Evolutionary conservation across 2,888 invertebrate genomes (phyloP), one percentile per base, ranked within the genome.

Genomic region (Apamea crenata): DNA sequence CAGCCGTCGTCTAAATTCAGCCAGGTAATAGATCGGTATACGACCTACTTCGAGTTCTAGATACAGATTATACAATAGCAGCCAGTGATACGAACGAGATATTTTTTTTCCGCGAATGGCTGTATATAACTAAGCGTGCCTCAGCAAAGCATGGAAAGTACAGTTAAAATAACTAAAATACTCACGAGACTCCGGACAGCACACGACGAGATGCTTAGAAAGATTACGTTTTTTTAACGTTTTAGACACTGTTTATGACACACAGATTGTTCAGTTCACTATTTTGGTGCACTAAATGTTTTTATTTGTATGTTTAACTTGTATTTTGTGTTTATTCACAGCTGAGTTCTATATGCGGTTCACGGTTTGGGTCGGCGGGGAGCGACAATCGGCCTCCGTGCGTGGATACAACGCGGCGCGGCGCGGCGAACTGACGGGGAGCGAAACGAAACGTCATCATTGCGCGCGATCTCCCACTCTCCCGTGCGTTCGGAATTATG

Each of bases 111-210:
- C 94, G 96, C 95, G 93, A 96, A 95, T 93, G 92, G 90, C 87
- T 87, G 85, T 89, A 88, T 91, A 88, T 91, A n/a, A n/a, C 89
- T 92, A 92, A 92, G 91, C 93, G 92, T 92, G 92, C 90, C 92
- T 91, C 90, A 80, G 90, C 92, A 92, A 92, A 93, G 92, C 93
- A 94, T 94, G 93, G 93, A 94, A 95, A 94, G 95, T 95, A 96
- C 96, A 95, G 96, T 96, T 96, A 96, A 94, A 93, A 94, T 94
- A 94, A 93, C 93, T 94, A 93, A 91, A 93, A 94, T 95, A 96
- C 96, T 96, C 94, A 96, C 96, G 93, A 93, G 90, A 90, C 89
- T 89, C 90, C 85, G 88, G 91, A 92, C 92, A 93, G 92, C 91
- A 80, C 88, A 89, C 86, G 84, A 88, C 90, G 93, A 92, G 92